Percentiles rank a stretch among this genome's conserved stretches.
Conservation (phyloP, 2,797 vertebrate species). For the Parauchenoglanis punctatus region DNA sequence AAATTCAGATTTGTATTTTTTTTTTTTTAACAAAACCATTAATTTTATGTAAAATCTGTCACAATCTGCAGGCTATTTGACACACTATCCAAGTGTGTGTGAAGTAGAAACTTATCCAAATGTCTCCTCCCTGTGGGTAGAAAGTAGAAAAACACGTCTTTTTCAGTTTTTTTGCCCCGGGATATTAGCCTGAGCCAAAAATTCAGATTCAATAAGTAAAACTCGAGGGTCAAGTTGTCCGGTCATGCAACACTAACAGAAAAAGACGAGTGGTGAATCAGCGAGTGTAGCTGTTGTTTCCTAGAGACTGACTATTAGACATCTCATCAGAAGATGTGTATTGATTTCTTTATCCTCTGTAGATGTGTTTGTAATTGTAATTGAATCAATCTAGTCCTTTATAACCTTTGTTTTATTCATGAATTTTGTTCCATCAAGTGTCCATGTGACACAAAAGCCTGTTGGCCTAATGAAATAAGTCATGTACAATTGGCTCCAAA, state of each 20-base stretch:
- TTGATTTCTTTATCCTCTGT: background rate
- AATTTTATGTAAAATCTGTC: background rate
- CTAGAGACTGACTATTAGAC: background rate
- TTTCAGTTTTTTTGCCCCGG: background rate
- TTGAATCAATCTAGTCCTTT: background rate
- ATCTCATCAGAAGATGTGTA: background rate
- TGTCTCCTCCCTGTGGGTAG: background rate
- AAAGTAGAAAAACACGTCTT: conserved; percentile 21
- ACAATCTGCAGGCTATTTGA: background rate
- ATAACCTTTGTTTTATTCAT: conserved; percentile 10
- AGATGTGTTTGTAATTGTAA: background rate
- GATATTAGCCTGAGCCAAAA: conserved; percentile 25
- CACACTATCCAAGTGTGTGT: background rate
- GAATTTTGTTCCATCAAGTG: background rate
- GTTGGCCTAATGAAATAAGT: background rate
- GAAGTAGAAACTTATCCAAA: background rate
- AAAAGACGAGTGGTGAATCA: conserved; percentile 2
- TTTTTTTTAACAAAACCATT: background rate
- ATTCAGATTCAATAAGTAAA: conserved; percentile 35
- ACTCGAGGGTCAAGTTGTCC: conserved; percentile 2
- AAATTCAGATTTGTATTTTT: background rate
- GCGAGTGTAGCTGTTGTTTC: conserved; percentile 10
- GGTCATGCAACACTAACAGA: background rate
- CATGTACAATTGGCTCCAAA: too few relatives aligned
- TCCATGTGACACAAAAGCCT: background rate